These are phyloP conservation scores for Zosterops pallidus DNA, from an alignment of 2,113 vertebrate species.

Conservation along the genomic window DNA sequence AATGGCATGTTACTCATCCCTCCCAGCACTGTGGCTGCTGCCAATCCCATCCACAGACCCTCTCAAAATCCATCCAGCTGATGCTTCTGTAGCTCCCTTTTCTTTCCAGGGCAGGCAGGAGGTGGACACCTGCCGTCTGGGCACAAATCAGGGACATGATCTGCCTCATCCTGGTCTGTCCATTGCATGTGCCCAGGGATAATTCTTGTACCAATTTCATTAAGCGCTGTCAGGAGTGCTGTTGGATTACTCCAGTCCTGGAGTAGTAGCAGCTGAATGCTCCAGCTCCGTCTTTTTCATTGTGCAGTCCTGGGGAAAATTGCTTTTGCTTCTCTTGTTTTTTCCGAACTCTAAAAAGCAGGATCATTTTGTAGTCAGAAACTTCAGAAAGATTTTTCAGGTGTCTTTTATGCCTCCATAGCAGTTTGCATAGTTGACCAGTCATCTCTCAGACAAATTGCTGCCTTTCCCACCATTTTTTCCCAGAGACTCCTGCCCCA, in stretches of 20 bases:
- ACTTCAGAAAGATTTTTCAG: background rate
- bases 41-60: fast-evolving
- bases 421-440: no score
- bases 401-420: background rate
- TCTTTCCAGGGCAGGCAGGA: background rate
- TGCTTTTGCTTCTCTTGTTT: background rate
- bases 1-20: fast-evolving
- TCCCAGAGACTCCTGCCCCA: background rate
- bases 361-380: background rate
- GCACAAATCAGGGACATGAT: fast-evolving
- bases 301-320: background rate
- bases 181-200: fast-evolving
- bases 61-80: background rate
- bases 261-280: background rate
- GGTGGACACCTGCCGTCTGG: background rate
- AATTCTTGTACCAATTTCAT: background rate
- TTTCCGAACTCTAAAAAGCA: background rate
- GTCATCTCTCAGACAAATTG: background rate
- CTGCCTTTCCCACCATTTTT: background rate
- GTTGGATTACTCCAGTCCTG: fast-evolving
- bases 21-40: fast-evolving
- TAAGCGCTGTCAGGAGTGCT: background rate
- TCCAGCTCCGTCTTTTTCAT: fast-evolving
- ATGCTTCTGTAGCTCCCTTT: background rate
- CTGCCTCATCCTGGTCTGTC: background rate